These are phyloP conservation scores for Leptodactylus fallax DNA, from an alignment of 2,797 vertebrate genomes.

Conservation along the genomic window DNA sequence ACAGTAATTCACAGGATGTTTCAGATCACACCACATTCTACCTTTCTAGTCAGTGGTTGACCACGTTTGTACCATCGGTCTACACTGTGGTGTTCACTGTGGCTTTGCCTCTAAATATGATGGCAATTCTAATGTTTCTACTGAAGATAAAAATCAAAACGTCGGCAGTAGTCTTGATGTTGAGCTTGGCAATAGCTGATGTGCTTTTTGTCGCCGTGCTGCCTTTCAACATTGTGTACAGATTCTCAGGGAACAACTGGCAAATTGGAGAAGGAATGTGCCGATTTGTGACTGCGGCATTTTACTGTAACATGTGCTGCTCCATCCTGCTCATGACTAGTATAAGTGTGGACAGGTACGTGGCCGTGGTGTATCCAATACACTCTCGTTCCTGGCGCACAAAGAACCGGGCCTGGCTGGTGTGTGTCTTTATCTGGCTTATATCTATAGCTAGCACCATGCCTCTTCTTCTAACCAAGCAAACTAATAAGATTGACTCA, in stretches of 20 bases:
- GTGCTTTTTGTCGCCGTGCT: slow-evolving; percentile 85
- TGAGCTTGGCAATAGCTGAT: slow-evolving; percentile 88
- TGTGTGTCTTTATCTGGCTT: slow-evolving; percentile 82
- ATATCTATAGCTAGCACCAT: slow-evolving; percentile 80
- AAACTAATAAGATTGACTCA: slow-evolving; percentile 72
- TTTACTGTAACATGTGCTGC: slow-evolving; percentile 96
- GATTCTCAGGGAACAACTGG: slow-evolving; percentile 89
- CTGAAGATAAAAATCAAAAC: slow-evolving; percentile 87
- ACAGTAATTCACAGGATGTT: too few relatives aligned
- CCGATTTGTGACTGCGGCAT: slow-evolving; percentile 85
- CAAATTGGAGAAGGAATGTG: slow-evolving; percentile 82
- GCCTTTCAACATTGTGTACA: slow-evolving; percentile 88
- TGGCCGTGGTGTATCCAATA: slow-evolving; percentile 88
- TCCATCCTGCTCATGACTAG: slow-evolving; percentile 87
- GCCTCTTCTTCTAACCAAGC: slow-evolving; percentile 87
- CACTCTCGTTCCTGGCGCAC: slow-evolving; percentile 88
- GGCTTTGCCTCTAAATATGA: slow-evolving; percentile 84
- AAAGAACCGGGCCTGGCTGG: slow-evolving; percentile 65
- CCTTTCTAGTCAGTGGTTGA: slow-evolving; percentile 83
- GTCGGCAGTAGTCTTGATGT: slow-evolving; percentile 87
- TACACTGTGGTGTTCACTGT: slow-evolving; percentile 84
- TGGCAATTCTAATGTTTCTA: slow-evolving; percentile 86
- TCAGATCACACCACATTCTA: slow-evolving; percentile 75
- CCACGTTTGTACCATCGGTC: slow-evolving; percentile 83
- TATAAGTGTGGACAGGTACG: slow-evolving; percentile 89